Percentiles rank a stretch among this genome's conserved stretches.
These are phyloP conservation scores for Lepidochrysops patricia DNA, from an alignment of 2,888 invertebrate species.

Conservation along the genomic window DNA sequence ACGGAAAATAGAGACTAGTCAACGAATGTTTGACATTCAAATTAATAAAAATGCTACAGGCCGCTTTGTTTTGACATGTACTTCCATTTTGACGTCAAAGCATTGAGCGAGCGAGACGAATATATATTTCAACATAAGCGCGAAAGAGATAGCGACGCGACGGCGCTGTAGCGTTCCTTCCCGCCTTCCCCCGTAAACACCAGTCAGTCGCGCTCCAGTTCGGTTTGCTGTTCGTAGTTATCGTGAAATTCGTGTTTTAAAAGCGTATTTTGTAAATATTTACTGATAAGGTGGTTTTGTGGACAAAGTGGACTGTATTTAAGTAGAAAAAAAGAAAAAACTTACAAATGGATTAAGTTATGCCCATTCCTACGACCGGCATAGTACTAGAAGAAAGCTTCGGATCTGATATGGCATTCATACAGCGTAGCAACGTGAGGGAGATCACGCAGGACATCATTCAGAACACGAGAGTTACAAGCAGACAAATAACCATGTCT, in stretches of 20 bases:
- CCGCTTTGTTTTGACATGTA: slow-evolving; percentile 70
- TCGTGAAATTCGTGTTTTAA: slow-evolving; percentile 37
- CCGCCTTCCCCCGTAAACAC: slow-evolving; percentile 54
- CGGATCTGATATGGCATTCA: slow-evolving; percentile 68
- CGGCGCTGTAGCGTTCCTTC: slow-evolving; percentile 63
- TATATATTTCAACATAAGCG: slow-evolving; percentile 27
- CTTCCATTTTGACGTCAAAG: slow-evolving; percentile 52
- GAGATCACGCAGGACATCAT: slow-evolving; percentile 65
- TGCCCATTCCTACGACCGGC: slow-evolving; percentile 71
- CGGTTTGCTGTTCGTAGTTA: slow-evolving; percentile 55
- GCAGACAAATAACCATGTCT: slow-evolving; percentile 62
- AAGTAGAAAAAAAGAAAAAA: slow-evolving; percentile 20
- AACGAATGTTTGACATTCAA: slow-evolving; percentile 51
- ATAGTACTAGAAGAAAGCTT: slow-evolving; percentile 63
- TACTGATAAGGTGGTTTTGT: slow-evolving; percentile 19
- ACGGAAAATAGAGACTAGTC: background rate
- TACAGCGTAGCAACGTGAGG: slow-evolving; percentile 63
- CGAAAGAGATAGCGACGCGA: slow-evolving; percentile 50
- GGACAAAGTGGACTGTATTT: slow-evolving; percentile 14
- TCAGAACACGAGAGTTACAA: slow-evolving; percentile 57
- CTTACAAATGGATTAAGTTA: slow-evolving; percentile 63
- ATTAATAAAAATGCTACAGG: slow-evolving; percentile 28
- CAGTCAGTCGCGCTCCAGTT: slow-evolving; percentile 60
- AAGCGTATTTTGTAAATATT: slow-evolving; percentile 26
- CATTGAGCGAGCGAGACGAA: slow-evolving; percentile 42